A percentile compares a stretch with the other conserved stretches of the same genome.
Conservation (phyloP, 1,140 invertebrate genomes). For the Ceratosolen fusciceps region DNA sequence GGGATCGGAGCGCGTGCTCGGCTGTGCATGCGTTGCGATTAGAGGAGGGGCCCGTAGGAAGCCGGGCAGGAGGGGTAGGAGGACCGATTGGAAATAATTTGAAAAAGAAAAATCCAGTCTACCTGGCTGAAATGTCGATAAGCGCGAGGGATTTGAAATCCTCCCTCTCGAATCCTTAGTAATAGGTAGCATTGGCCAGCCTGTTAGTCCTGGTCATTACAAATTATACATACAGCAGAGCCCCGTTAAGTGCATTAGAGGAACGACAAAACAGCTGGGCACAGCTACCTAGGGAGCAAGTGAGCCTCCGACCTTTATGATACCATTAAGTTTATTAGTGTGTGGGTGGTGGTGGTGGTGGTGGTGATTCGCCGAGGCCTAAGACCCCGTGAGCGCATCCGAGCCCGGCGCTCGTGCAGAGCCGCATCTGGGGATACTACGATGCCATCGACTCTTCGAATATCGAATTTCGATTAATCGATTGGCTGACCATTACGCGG, state of each 20-base stretch:
- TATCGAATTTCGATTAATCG: constrained; percentile 68
- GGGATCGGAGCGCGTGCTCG: too few relatives aligned
- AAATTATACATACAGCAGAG: constrained; percentile 7
- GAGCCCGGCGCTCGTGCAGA: not conserved
- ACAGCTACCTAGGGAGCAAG: constrained; percentile 11
- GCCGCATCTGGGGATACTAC: not conserved
- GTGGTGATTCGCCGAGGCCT: constrained; percentile 48
- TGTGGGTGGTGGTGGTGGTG: constrained; percentile 41
- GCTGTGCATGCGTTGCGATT: too few relatives aligned
- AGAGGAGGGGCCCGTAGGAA: too few relatives aligned
- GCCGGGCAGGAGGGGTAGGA: too few relatives aligned
- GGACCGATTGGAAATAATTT: too few relatives aligned
- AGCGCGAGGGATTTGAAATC: not conserved
- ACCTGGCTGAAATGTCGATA: too few relatives aligned
- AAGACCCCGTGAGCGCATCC: not conserved
- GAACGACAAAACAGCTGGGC: constrained; percentile 57
- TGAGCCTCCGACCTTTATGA: constrained; percentile 61
- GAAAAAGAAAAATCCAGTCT: too few relatives aligned
- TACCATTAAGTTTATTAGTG: constrained; percentile 64
- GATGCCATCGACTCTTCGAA: not conserved
- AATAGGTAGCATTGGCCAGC: not conserved
- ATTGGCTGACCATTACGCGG: constrained; percentile 57
- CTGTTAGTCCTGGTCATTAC: not conserved
- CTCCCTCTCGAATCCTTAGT: not conserved
- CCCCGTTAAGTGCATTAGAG: constrained; percentile 33